A percentile compares a stretch with the other conserved stretches of the same genome.
Evolutionary conservation across 2,888 invertebrate genomes (phyloP).

Genomic region (Gibbula magus): DNA sequence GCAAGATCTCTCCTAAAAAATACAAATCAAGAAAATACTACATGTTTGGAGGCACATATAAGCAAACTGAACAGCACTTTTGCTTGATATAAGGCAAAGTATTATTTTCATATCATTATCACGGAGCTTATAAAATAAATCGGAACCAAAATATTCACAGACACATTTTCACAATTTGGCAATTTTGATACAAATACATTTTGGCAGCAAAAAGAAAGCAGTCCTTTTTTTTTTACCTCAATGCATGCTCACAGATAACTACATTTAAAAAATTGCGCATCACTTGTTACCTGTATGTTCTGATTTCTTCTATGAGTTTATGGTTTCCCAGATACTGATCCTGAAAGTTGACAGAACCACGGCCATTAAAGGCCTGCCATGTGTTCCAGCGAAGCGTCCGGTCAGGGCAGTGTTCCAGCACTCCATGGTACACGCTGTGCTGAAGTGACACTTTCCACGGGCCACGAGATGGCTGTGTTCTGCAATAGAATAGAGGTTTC

Average conservation of each 20-base stretch:
- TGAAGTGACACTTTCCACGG: slow-evolving; percentile 91
- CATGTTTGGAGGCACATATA: neutral
- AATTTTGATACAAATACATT: too few relatives aligned
- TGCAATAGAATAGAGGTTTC: neutral
- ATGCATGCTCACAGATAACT: too few relatives aligned
- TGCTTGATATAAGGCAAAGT: too few relatives aligned
- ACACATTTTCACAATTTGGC: too few relatives aligned
- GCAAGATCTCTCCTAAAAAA: slow-evolving; percentile 82
- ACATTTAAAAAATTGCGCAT: too few relatives aligned
- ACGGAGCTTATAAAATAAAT: too few relatives aligned
- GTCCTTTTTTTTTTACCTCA: too few relatives aligned
- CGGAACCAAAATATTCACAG: too few relatives aligned
- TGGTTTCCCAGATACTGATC: slow-evolving; percentile 80
- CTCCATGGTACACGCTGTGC: slow-evolving; percentile 83
- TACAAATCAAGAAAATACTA: neutral
- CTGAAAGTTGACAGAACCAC: slow-evolving; percentile 81
- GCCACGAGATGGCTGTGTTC: slow-evolving; percentile 77
- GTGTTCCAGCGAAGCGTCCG: slow-evolving; percentile 86
- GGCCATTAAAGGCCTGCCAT: slow-evolving; percentile 86
- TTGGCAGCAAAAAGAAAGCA: too few relatives aligned
- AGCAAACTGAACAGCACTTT: too few relatives aligned
- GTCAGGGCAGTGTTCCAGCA: slow-evolving; percentile 90
- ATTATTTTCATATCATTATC: too few relatives aligned
- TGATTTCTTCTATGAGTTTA: slow-evolving; percentile 85
- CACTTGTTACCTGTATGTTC: slow-evolving; percentile 77